Base-by-base conservation (phyloP, 2,113 vertebrate species). In the Daphoenositta chrysoptera region DNA sequence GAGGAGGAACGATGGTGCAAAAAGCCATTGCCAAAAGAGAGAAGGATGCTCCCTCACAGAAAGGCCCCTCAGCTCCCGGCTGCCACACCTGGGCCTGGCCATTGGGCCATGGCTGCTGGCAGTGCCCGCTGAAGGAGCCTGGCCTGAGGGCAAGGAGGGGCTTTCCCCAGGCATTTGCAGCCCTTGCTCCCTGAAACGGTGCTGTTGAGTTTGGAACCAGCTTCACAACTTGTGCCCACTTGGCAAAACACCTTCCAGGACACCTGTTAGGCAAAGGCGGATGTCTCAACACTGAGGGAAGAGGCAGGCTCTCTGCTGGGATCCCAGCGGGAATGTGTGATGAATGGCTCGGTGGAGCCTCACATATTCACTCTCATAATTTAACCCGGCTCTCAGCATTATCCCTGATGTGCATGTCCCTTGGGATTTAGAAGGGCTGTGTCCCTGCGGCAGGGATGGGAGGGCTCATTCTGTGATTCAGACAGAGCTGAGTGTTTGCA, bases 231-330 rank as follows among this genome's bases (percentile, higher is more conserved):
- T 51, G 56, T 54, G 12, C 11, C 54, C 0, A 0, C 28, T 40
- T 30, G n/a, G 37, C 19, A 35, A 63, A 76, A 40, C 0, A 0
- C 18, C 44, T 56, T 30, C 11, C 19, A 37, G 33, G 61, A n/a
- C 5, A 1, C 7, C 42, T 21, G 21, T 7, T 50, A 11, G 2
- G 15, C 53, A 21, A 33, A 70, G 26, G 9, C 13, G 18, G 18
- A 2, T 42, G 18, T 60, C 0, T 1, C 35, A 30, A 7, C 2
- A 0, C 0, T 3, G 68, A 71, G 54, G 6, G 2, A 63, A 19
- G 5, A 23, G 30, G 47, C 1, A 0, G 19, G 33, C 15, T 51
- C 50, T 56, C 24, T 1, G 2, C 56, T 53, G 51, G 20, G 37
- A 44, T 84, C 13, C 16, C 8, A 17, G 68, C 0, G 0, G 5